Percentiles rank a stretch among this genome's conserved stretches.
Conservation (phyloP, 2,888 invertebrate species). For the Diplazon laetatorius region DNA sequence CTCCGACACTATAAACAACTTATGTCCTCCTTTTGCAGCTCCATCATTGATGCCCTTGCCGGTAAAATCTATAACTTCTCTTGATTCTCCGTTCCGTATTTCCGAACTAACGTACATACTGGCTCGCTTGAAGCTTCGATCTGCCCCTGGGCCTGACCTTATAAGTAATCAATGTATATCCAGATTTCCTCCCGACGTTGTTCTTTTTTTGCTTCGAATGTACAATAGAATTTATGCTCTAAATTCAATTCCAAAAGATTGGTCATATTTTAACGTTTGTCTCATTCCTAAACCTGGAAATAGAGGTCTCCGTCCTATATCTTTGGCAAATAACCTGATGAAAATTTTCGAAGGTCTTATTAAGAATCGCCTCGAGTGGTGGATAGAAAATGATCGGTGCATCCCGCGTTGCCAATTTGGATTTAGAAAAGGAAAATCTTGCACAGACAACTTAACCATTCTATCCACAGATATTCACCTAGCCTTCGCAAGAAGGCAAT, state of each 20-base stretch:
- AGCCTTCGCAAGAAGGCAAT: slow-evolving; percentile 9
- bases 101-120: no score
- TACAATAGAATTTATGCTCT: not conserved
- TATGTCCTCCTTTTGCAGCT: no score
- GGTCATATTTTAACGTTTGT: not conserved
- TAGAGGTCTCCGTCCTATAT: not conserved
- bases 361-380: slow-evolving; percentile 6
- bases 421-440: no score
- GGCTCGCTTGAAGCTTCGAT: no score
- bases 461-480: slow-evolving; percentile 17
- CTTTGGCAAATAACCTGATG: no score
- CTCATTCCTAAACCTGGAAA: not conserved
- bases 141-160: no score
- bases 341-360: not conserved
- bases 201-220: not conserved
- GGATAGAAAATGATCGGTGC: not conserved
- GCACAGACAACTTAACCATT: no score
- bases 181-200: not conserved
- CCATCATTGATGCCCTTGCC: no score
- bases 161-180: no score
- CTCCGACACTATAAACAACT: not conserved
- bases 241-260: not conserved
- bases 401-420: not conserved
- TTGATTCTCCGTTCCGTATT: no score
- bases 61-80: no score